Percentiles rank a stretch among this genome's conserved stretches.
Evolutionary conservation across 1,140 invertebrate species (phyloP).

Genomic region (Stegodyphus mimosarum): DNA sequence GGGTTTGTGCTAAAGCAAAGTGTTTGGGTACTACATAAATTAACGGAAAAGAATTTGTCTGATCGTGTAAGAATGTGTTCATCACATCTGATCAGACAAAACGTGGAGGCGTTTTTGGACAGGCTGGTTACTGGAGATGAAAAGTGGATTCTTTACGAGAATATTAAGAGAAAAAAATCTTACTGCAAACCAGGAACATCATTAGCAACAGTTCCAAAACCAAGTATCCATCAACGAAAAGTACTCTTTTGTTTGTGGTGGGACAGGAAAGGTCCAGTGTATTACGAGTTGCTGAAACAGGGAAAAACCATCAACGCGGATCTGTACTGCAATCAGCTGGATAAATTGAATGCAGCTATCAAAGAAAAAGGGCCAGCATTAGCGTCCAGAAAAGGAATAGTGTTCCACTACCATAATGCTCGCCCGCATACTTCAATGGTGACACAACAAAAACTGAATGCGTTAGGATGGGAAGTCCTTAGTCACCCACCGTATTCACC

Average conservation of each 20-base stretch:
- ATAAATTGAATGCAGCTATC: constrained; percentile 50
- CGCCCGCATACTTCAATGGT: background rate
- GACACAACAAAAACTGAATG: constrained; percentile 4
- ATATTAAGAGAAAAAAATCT: background rate
- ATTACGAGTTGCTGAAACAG: constrained; percentile 38
- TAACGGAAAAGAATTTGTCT: background rate
- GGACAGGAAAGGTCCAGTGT: constrained; percentile 10
- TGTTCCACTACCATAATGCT: constrained; percentile 36
- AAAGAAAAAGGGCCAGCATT: constrained; percentile 36
- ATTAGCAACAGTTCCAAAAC: constrained; percentile 12
- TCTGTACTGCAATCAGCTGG: constrained; percentile 49
- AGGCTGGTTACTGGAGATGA: too few relatives aligned
- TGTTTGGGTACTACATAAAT: constrained; percentile 35
- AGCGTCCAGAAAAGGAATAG: constrained; percentile 33
- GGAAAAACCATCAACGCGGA: constrained; percentile 35
- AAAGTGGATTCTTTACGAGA: too few relatives aligned
- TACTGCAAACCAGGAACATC: background rate
- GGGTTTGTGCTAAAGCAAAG: constrained; percentile 43
- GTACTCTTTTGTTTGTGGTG: constrained; percentile 6
- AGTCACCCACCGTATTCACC: constrained; percentile 1
- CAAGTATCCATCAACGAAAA: constrained; percentile 17
- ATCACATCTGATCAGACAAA: too few relatives aligned
- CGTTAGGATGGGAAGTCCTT: background rate
- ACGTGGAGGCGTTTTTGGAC: too few relatives aligned
- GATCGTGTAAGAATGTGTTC: background rate